Percentiles rank a stretch among this genome's conserved stretches.
Evolutionary conservation across 2,113 vertebrate genomes (phyloP).

Genomic region (Leptosomus discolor): DNA sequence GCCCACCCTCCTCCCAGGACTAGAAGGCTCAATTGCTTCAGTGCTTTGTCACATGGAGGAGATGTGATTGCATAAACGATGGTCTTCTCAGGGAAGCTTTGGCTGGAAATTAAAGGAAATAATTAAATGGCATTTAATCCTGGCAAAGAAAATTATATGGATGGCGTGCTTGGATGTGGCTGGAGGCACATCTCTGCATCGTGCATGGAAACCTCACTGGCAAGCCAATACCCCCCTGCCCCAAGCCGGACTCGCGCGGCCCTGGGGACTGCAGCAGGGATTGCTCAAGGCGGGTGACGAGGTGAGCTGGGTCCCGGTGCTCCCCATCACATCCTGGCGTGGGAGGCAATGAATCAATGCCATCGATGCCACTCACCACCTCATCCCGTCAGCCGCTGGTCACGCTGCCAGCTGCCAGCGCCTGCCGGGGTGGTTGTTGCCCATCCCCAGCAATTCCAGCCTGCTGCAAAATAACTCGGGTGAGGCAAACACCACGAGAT

Average conservation of each 20-base stretch:
- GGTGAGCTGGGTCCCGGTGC: not conserved
- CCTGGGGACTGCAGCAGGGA: not conserved
- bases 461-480: not conserved
- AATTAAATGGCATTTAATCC: not conserved
- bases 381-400: not conserved
- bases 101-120: not conserved
- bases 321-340: slow-evolving; percentile 54
- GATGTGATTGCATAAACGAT: not conserved
- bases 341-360: not conserved
- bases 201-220: not conserved
- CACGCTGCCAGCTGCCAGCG: not conserved
- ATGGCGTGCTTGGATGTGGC: not conserved
- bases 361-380: not conserved
- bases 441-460: not conserved
- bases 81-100: not conserved
- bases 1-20: not conserved
- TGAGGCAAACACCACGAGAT: not conserved
- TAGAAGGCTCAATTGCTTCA: not conserved
- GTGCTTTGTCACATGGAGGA: not conserved
- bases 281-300: not conserved
- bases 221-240: not conserved
- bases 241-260: not conserved
- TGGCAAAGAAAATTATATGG: not conserved
- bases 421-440: not conserved
- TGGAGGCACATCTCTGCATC: not conserved